These are phyloP conservation scores for Julus scandinavius DNA, from an alignment of 2,888 invertebrate genomes.

Conservation along the genomic window DNA sequence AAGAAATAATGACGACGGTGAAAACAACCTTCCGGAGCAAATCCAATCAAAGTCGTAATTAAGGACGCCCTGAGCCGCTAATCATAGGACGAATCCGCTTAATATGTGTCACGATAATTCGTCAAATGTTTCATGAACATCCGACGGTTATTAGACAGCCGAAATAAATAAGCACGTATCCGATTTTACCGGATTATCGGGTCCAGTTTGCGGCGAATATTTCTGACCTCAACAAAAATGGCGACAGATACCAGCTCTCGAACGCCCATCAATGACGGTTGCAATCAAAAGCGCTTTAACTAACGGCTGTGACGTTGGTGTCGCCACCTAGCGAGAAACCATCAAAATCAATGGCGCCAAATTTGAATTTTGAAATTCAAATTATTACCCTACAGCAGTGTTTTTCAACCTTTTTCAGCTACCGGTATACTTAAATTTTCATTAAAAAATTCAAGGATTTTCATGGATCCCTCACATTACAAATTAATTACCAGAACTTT, in stretches of 20 bases:
- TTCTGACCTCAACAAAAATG: constrained; percentile 7
- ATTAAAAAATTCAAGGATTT: too few species aligned
- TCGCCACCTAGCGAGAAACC: background rate
- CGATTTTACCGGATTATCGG: constrained; percentile 30
- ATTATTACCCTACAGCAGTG: too few species aligned
- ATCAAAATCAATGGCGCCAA: background rate
- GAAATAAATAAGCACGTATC: background rate
- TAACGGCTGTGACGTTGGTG: background rate
- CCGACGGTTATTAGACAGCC: background rate
- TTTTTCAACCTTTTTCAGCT: too few species aligned
- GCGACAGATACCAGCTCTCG: background rate
- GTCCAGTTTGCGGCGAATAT: background rate
- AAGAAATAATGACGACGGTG: constrained; percentile 34
- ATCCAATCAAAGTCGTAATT: constrained; percentile 39
- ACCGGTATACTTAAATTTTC: too few species aligned
- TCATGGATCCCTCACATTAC: too few species aligned
- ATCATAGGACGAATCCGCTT: constrained; percentile 5
- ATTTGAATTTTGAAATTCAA: background rate
- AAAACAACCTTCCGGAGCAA: background rate
- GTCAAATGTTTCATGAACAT: background rate
- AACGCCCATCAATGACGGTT: constrained; percentile 35
- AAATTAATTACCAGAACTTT: too few species aligned
- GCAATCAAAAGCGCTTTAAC: background rate
- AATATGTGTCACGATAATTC: background rate
- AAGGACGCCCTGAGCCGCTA: background rate